Evolutionary conservation across 2,113 vertebrate genomes (phyloP), one percentile per base, ranked within the genome.

Genomic region (Myotis yumanensis): DNA sequence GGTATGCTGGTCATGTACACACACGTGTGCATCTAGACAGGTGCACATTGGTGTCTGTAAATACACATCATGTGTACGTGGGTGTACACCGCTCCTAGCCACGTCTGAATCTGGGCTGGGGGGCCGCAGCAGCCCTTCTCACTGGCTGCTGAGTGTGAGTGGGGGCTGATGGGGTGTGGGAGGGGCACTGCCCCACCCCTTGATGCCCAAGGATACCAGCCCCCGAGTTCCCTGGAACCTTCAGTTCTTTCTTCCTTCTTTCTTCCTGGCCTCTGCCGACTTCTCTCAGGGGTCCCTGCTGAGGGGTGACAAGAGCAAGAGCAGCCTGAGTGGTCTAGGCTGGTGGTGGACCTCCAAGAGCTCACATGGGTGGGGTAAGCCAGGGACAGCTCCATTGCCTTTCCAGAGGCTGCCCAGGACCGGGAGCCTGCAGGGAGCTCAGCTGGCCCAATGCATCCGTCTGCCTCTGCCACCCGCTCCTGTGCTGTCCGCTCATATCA

Each of bases 401-500:
- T 88, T 52, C 83, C 7, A 54, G 86, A 96, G 25, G 72, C 81
- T 54, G 80, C 72, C 59, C 54, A 3, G 48, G 68, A 9, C 71
- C 23, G 28, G 71, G 23, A 90, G 75, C 83, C 89, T 11, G 4
- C 48, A 28, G 89, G 86, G 75, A 86, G 22, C 86, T 84, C 72
- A 73, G 89, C 83, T 0, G 0, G 93, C 93, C 28, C 51, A 20
- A 76, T 4, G 35, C 57, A 91, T 91, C 88, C 1, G 1, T 84
- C 72, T 66, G 68, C n/a, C 43, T 48, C 89, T 73, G 93, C 88
- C 79, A n/a, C 92, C 54, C 0, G 1, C 81, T 64, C 1, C 59
- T 7, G 11, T 17, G 37, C 89, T 95, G 95, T 96, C 97, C 66
- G 82, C 66, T 92, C 59, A 0, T 7, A 69, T 82, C 79, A 79